These are phyloP conservation scores for Tadarida brasiliensis DNA, from an alignment of 2,797 vertebrate genomes.

Conservation along the genomic window DNA sequence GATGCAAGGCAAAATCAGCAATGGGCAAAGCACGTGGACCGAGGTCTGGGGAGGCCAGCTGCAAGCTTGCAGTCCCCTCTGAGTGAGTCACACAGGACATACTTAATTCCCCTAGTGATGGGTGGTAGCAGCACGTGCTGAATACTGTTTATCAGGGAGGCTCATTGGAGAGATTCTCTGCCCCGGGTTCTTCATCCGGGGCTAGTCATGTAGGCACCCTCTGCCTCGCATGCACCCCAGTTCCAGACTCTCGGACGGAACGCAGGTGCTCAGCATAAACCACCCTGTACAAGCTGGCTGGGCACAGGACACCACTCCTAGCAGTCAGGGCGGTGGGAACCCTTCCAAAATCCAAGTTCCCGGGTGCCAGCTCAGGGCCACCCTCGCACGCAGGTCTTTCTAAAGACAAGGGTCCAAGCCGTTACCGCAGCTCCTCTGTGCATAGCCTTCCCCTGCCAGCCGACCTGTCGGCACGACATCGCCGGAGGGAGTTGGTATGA, in stretches of 20 bases:
- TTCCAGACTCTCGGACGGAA: neutral
- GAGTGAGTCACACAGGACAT: fast-evolving
- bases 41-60: neutral
- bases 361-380: neutral
- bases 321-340: neutral
- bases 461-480: neutral
- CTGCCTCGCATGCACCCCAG: too few relatives aligned
- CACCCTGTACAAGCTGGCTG: too few relatives aligned
- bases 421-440: too few relatives aligned
- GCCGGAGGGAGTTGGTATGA: neutral
- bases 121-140: fast-evolving
- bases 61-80: neutral
- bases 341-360: neutral
- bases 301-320: too few relatives aligned
- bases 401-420: too few relatives aligned
- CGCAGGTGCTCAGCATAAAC: neutral
- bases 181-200: neutral
- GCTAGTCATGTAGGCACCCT: too few relatives aligned
- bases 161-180: neutral
- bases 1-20: neutral
- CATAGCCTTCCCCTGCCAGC: neutral
- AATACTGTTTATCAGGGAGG: too few relatives aligned
- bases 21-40: neutral
- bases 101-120: too few relatives aligned
- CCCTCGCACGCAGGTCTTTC: neutral